Base-by-base conservation (phyloP, 2,113 vertebrate species). In the Colinus virginianus region DNA sequence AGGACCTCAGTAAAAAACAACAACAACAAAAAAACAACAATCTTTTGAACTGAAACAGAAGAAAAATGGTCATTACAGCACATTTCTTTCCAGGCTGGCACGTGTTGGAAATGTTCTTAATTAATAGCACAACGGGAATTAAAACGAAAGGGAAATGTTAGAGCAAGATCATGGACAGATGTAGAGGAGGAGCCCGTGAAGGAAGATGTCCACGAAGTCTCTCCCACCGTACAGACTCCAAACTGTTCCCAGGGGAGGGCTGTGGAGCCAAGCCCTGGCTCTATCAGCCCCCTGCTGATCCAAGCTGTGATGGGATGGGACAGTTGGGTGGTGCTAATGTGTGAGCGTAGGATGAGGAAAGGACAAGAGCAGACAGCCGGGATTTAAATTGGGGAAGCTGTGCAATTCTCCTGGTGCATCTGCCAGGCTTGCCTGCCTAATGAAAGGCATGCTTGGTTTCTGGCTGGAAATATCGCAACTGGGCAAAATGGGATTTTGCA, bases 1-100 rank as follows among this genome's bases (percentile, higher is more conserved):
- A 71, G 67, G 68, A 91, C 53, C 67, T 87, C 49, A n/a, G 36
- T 62, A 76, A 76, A 90, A 40, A 40, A n/a, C n/a, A n/a, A n/a
- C n/a, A n/a, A n/a, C n/a, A 40, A 40, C 36, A 36, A 40, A 40
- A 40, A 40, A 40, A 89, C n/a, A 9, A 36, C 49, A 79, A 28
- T 46, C 18, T 15, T 70, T 91, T 51, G 59, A 77, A 63, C 76
- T 46, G 38, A 68, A 90, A 75, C 38, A 71, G 90, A 59, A 84
- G 46, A 63, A 84, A 91, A 90, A 42, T 19, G 32, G 42, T 67
- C 76, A 59, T 70, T 83, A 34, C 40, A 63, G 36, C 43, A 67
- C 25, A 56, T 53, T 86, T 26, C 58, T 80, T 81, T 58, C 72
- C 71, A 61, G 72, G 79, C 64, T 78, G 92, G 88, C 82, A 90